Percentiles rank a stretch among this genome's conserved stretches.
Evolutionary conservation across 2,888 invertebrate genomes (phyloP).

Genomic region (Cantharis nigra): DNA sequence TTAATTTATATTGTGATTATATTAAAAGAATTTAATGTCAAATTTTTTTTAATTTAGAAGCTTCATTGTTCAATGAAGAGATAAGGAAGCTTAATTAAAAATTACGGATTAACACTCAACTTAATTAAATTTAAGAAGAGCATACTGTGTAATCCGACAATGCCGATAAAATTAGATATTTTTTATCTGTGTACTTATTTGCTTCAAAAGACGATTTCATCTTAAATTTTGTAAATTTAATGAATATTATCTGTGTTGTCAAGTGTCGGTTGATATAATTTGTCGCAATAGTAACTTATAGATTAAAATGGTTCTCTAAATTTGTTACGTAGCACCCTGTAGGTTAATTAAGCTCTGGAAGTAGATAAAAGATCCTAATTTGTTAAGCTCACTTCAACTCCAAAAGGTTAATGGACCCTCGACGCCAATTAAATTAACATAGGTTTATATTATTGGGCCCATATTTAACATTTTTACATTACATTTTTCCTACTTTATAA

Average conservation of each 20-base stretch:
- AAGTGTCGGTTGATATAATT: background rate
- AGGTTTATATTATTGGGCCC: slow-evolving; percentile 16
- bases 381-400: slow-evolving; percentile 19
- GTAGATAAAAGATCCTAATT: slow-evolving; percentile 22
- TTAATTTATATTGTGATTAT: slow-evolving; percentile 14
- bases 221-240: background rate
- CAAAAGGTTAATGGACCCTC: slow-evolving; percentile 17
- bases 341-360: background rate
- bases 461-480: background rate
- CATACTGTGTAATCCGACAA: background rate
- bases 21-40: slow-evolving; percentile 7
- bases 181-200: background rate
- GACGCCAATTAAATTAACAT: slow-evolving; percentile 26
- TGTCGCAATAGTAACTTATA: background rate
- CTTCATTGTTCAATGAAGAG: slow-evolving; percentile 16
- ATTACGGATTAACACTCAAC: slow-evolving; percentile 16
- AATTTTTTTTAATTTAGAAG: slow-evolving; percentile 19
- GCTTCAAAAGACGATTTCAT: background rate
- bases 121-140: slow-evolving; percentile 18
- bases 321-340: background rate
- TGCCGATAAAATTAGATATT: background rate
- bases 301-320: background rate
- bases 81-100: slow-evolving; percentile 18
- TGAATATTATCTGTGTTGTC: background rate
- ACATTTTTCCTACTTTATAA: background rate